Evolutionary conservation across 2,888 invertebrate species (phyloP).

Genomic region (Leptinotarsa juncta): DNA sequence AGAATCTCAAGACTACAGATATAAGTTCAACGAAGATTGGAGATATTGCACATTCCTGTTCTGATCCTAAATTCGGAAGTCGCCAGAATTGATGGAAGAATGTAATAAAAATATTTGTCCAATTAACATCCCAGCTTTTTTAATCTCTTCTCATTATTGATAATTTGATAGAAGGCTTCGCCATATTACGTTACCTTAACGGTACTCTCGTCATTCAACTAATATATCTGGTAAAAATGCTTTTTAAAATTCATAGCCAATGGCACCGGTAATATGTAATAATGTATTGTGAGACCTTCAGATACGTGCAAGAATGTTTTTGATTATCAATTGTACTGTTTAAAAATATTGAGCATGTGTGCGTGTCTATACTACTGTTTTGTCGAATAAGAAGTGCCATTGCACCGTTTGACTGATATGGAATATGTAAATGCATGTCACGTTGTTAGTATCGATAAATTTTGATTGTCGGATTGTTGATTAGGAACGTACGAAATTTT

Average conservation of each 20-base stretch:
- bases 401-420: background rate
- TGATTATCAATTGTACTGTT: conserved; percentile 34
- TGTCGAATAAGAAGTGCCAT: background rate
- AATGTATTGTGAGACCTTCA: conserved; percentile 36
- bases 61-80: background rate
- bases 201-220: conserved; percentile 19
- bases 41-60: no score
- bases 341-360: background rate
- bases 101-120: background rate
- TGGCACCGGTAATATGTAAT: conserved; percentile 27
- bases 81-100: background rate
- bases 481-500: no score
- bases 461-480: no score
- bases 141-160: background rate
- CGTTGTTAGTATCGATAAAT: background rate
- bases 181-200: conserved; percentile 26
- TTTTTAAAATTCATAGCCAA: conserved; percentile 32
- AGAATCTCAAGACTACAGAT: no score
- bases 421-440: background rate
- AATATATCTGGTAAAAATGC: conserved; percentile 25
- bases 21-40: no score
- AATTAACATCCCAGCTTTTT: conserved; percentile 7
- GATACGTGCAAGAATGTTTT: conserved; percentile 38
- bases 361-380: background rate
- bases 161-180: conserved; percentile 20